Evolutionary conservation across 2,888 invertebrate species (phyloP).

Genomic region (Mylabris sibirica): DNA sequence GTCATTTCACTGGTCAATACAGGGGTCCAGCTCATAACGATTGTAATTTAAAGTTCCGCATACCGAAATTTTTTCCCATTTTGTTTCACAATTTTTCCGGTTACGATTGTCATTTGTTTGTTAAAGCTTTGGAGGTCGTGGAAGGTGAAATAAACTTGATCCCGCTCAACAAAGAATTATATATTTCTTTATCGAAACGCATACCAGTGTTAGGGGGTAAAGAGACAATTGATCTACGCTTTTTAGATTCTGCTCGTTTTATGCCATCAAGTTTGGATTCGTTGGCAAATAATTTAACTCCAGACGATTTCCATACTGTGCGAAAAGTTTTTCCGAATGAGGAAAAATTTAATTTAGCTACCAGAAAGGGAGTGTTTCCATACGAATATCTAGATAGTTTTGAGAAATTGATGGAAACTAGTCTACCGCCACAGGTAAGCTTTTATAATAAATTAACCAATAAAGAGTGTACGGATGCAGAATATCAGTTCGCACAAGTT

Average conservation of each 20-base stretch:
- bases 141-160: conserved; percentile 9
- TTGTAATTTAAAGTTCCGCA: neutral
- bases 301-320: neutral
- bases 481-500: too few species aligned
- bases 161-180: conserved; percentile 2
- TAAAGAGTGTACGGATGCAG: conserved; percentile 35
- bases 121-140: neutral
- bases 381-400: conserved; percentile 43
- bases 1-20: conserved; percentile 19
- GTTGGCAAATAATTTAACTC: conserved; percentile 3
- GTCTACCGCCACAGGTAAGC: conserved; percentile 35
- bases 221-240: neutral
- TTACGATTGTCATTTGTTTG: conserved; percentile 14
- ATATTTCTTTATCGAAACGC: neutral
- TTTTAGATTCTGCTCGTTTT: conserved; percentile 11
- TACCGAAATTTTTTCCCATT: conserved; percentile 17
- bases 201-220: neutral
- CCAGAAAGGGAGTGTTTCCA: conserved; percentile 50
- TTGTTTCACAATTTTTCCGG: conserved; percentile 13
- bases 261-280: conserved; percentile 4
- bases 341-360: conserved; percentile 31
- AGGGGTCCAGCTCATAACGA: conserved; percentile 11
- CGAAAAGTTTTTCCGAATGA: neutral
- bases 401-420: conserved; percentile 32
- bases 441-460: conserved; percentile 41